Evolutionary conservation across 2,888 invertebrate species (phyloP), one percentile per base, ranked within the genome.

Genomic region (Lasioglossum marginatum): DNA sequence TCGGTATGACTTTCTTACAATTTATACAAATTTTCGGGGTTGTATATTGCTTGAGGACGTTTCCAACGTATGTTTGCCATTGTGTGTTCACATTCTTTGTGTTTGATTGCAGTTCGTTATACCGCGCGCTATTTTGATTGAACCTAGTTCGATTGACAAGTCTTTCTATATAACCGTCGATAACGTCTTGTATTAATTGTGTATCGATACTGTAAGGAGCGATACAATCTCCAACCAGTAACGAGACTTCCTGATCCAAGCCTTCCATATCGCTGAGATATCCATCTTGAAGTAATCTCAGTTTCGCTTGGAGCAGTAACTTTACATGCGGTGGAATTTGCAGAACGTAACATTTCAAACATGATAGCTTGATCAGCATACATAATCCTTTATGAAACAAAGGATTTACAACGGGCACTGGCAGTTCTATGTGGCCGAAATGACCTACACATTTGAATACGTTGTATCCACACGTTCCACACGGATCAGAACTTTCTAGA

Each of bases 401-500:
- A 0, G 99, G 99, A 96, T 99, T 99, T 82, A 98, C 97, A 0
- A 98, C 98, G 0, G 98, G 97, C 19, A 99, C 95, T 0, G 98
- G 98, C 1, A 99, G 96, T 89, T 98, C 97, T 87, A 99, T 99
- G 94, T 99, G 98, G 0, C 99, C 99, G 95, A 98, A 97, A 95
- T 99, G 99, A 0, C 99, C 99, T 0, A 97, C 97, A 93, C 99
- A 99, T 87, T 96, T 96, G 12, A 96, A 93, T 71, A 96, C 94
- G 31, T 96, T 96, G 88, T 97, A 96, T 16, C 96, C 96, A 93
- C 99, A 99, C 12, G 99, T 99, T 5, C 95, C 95, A 94, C 99
- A 99, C 0, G 97, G 96, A 85, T 98, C 89, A 1, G 85, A 88
- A 52, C 73, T 88, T 76, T 79, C 89, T 8, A 68, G 5, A 16